Percentiles rank a stretch among this genome's conserved stretches.
These are phyloP conservation scores for Sarcophaga peregrina DNA, from an alignment of 1,140 invertebrate genomes.

Conservation along the genomic window DNA sequence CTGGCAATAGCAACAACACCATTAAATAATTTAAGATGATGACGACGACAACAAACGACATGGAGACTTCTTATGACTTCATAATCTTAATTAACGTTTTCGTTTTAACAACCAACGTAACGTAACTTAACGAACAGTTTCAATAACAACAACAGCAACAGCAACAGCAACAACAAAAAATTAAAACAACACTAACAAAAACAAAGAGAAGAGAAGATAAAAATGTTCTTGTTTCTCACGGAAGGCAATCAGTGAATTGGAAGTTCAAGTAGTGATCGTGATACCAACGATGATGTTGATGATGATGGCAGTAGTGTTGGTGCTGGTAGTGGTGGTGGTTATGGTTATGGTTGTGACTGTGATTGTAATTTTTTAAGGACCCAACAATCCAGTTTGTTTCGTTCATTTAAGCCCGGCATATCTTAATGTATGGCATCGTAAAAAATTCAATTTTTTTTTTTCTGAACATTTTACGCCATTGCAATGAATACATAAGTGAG, in stretches of 20 bases:
- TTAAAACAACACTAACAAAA: too few relatives aligned
- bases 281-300: background rate
- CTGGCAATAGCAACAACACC: constrained; percentile 21
- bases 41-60: constrained; percentile 21
- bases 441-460: background rate
- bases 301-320: background rate
- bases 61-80: constrained; percentile 62
- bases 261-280: constrained; percentile 7
- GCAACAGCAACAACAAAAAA: too few relatives aligned
- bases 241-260: constrained; percentile 20
- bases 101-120: constrained; percentile 26
- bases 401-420: background rate
- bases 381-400: background rate
- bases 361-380: background rate
- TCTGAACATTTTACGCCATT: constrained; percentile 3
- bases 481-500: background rate
- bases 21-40: constrained; percentile 42
- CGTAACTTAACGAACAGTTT: too few relatives aligned
- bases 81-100: constrained; percentile 68
- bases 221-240: constrained; percentile 41
- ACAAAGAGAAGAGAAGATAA: background rate
- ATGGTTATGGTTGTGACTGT: background rate
- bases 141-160: too few relatives aligned
- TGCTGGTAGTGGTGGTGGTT: background rate
- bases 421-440: constrained; percentile 24